These are phyloP conservation scores for Enteromius fasciolatus DNA, from an alignment of 2,797 vertebrate genomes.

Conservation along the genomic window DNA sequence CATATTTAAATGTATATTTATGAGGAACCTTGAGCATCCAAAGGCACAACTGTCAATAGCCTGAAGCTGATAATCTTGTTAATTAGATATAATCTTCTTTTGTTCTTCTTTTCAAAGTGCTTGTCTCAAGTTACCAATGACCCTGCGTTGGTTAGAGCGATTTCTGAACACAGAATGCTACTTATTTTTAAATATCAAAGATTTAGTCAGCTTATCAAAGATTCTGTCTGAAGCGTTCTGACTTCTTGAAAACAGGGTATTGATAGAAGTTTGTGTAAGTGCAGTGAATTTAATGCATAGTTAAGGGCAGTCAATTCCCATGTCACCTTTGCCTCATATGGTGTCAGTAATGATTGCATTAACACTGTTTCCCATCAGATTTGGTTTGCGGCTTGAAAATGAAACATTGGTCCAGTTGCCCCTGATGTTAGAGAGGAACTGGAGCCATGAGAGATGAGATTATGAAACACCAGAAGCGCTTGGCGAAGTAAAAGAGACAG, in stretches of 20 bases:
- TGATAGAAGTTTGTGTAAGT: constrained; percentile 4
- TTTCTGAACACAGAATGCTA: background rate
- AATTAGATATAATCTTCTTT: constrained; percentile 79
- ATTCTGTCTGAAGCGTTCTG: background rate
- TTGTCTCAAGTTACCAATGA: constrained; percentile 65
- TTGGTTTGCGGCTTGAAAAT: constrained; percentile 54
- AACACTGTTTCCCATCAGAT: constrained; percentile 55
- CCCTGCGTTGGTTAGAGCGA: background rate
- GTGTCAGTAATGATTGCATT: constrained; percentile 29
- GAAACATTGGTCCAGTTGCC: constrained; percentile 48
- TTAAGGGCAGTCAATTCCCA: background rate
- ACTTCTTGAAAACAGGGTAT: background rate
- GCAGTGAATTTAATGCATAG: background rate
- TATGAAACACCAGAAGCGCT: constrained; percentile 37
- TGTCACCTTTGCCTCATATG: background rate
- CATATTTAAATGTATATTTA: constrained; percentile 78
- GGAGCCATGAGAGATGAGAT: constrained; percentile 50
- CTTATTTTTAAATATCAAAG: constrained; percentile 18
- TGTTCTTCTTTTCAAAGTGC: constrained; percentile 70
- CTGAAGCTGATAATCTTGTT: constrained; percentile 71
- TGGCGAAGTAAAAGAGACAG: constrained; percentile 57
- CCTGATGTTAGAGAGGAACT: constrained; percentile 52
- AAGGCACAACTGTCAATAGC: constrained; percentile 71
- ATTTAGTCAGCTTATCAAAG: constrained; percentile 1
- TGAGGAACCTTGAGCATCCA: constrained; percentile 76